Percentiles rank a stretch among this genome's conserved stretches.
These are phyloP conservation scores for Momotus momota DNA, from an alignment of 2,797 vertebrate genomes.

Conservation along the genomic window DNA sequence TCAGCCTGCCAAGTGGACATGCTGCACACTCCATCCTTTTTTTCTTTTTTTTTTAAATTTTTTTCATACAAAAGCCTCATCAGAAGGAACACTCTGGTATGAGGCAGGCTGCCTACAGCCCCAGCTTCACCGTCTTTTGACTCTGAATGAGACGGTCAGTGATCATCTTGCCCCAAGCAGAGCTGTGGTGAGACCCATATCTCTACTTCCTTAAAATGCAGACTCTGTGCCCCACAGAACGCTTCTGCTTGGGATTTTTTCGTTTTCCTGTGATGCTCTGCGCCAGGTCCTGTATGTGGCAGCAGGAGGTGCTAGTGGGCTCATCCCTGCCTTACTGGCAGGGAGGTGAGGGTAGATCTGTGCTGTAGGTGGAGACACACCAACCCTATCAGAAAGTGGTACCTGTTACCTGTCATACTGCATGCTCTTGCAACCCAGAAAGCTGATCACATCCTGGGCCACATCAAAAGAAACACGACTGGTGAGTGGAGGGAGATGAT, in stretches of 20 bases:
- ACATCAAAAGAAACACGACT: neutral
- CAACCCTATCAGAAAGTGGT: fast-evolving
- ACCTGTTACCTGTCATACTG: no score
- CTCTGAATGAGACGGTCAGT: fast-evolving
- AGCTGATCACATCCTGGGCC: neutral
- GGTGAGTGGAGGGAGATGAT: neutral
- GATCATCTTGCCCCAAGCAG: neutral
- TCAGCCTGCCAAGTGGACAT: fast-evolving
- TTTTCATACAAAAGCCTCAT: no score
- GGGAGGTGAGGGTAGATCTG: fast-evolving
- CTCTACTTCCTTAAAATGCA: neutral
- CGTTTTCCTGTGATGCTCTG: neutral
- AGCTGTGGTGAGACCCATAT: fast-evolving
- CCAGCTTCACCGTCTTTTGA: neutral
- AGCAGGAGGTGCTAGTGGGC: neutral
- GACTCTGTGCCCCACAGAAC: fast-evolving
- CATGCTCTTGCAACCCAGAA: neutral
- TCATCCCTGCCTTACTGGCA: neutral
- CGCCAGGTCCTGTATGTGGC: fast-evolving
- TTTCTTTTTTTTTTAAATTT: no score
- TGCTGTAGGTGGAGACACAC: fast-evolving
- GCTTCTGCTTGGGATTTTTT: neutral
- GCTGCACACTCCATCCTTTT: no score
- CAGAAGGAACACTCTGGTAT: fast-evolving
- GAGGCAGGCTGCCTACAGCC: neutral